Base-by-base conservation (phyloP, 2,113 vertebrate genomes). In the Scatophagus argus region DNA sequence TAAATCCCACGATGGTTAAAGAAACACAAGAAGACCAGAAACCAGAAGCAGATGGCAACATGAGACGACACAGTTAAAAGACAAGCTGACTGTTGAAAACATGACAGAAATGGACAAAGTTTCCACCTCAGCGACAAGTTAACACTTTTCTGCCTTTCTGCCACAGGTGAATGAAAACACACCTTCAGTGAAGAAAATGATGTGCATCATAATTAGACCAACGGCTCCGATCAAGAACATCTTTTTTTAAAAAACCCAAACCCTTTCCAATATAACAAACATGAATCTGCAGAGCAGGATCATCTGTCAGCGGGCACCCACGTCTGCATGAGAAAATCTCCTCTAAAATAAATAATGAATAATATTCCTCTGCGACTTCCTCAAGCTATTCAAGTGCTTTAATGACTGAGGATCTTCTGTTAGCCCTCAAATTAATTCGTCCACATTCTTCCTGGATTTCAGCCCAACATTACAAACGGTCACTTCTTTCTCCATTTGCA, bases 361-460 rank as follows among this genome's bases (percentile, higher is more conserved):
- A 41, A 81, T 49, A 77, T 64, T 66, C 79, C 60, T 43, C 59
- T 47, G 71, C 58, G 70, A 73, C 25, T 77, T 21, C 27, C 71
- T 74, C 31, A 19, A 83, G 59, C 78, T 67, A 55, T 69, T 64
- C 55, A 60, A 67, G 65, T 65, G 73, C 54, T 56, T 71, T 84
- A 71, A 83, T 71, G 81, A 78, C 17, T n/a, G 19, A 64, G 49
- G 65, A 85, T 25, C 64, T 60, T 85, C 66, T 79, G 55, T 83
- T 81, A 77, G 74, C 44, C 3, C n/a, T 32, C 43, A 66, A 81
- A 87, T 87, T 63, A 74, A 89, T 89, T 82, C 56, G 1, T 32
- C 74, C 65, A 32, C 71, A 82, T 72, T 75, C 54, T 62, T 60
- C 16, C 32, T 70, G 82, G 64, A 77, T 83, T 66, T 70, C 27